These are phyloP conservation scores for Nemotelus pantherinus DNA, from an alignment of 2,888 invertebrate genomes.

Conservation along the genomic window DNA sequence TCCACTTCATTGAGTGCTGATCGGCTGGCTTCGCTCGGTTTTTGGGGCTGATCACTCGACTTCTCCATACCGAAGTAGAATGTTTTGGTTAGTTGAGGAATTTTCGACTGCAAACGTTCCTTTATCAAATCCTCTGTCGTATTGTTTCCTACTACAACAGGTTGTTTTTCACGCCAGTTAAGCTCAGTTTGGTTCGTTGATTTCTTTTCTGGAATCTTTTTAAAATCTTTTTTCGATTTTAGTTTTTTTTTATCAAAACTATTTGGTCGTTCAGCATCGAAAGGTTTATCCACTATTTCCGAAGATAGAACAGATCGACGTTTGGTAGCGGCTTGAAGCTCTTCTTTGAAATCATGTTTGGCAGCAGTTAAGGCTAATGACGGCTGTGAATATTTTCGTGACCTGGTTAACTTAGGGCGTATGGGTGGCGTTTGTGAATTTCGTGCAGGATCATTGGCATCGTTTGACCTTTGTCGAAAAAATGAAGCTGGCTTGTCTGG, in stretches of 20 bases:
- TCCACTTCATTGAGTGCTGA: conserved; percentile 36
- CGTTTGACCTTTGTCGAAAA: conserved; percentile 11
- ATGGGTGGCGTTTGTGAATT: not conserved
- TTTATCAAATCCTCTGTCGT: not conserved
- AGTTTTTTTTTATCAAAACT: not conserved
- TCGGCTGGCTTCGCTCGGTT: conserved; percentile 60
- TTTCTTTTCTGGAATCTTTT: too few species aligned
- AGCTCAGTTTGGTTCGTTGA: not conserved
- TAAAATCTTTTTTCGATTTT: too few species aligned
- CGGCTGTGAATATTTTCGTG: conserved; percentile 46
- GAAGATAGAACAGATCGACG: conserved; percentile 35
- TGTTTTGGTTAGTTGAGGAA: conserved; percentile 65
- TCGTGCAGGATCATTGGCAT: not conserved
- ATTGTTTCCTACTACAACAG: not conserved
- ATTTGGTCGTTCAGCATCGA: not conserved
- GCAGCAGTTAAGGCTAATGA: not conserved
- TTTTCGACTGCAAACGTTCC: conserved; percentile 51
- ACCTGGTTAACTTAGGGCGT: conserved; percentile 20
- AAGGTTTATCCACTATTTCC: not conserved
- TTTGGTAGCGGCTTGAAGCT: conserved; percentile 49
- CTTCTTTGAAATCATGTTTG: conserved; percentile 48
- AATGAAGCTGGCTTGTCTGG: conserved; percentile 1
- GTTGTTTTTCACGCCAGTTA: not conserved
- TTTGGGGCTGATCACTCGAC: not conserved
- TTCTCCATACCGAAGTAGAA: conserved; percentile 86